Base-by-base conservation (phyloP, 2,888 invertebrate species). In the Epinotia nisella region DNA sequence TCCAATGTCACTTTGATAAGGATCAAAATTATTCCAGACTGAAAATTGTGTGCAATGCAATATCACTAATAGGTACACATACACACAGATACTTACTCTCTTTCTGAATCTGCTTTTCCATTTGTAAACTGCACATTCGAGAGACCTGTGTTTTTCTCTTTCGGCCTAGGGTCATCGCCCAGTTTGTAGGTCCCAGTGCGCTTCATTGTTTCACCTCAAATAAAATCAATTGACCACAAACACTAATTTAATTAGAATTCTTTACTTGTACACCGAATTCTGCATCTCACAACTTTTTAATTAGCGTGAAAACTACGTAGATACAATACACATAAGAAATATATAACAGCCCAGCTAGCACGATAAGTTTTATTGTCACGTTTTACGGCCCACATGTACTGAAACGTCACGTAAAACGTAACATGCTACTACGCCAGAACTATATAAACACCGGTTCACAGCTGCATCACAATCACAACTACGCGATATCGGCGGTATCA, bases 111-210 rank as follows among this genome's bases (percentile, higher is more conserved):
- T 10, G 67, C 35, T 51, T 73, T 73, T n/a, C 68, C 73, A 41
- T 73, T 69, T n/a, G 68, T 73, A 29, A 73, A 73, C 68, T 69
- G 68, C 19, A 73, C 73, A 45, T 73, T 69, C 15, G 62, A 62
- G 19, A 69, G 73, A 53, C 41, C 68, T 39, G 68, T 64, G 0
- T 72, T 41, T 39, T 71, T 61, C 5, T 72, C 35, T 15, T 59
- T 69, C 1, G 64, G 19, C 4, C 53, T 49, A 35, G 15, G 21
- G 58, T 69, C 56, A 19, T 64, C 68, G 13, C 58, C 24, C n/a
- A 73, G 19, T 19, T 68, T 58, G 53, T 73, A 73, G 11, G 68
- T 58, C 7, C 73, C 68, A 4, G 73, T 62, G 0, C 73, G 68
- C 64, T 73, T 73, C 73, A 73, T 73, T 39, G 17, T 71, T 60